phyloP scores from a whole-genome alignment of 2,888 invertebrate species.

The Eupithecia vulgata region DNA sequence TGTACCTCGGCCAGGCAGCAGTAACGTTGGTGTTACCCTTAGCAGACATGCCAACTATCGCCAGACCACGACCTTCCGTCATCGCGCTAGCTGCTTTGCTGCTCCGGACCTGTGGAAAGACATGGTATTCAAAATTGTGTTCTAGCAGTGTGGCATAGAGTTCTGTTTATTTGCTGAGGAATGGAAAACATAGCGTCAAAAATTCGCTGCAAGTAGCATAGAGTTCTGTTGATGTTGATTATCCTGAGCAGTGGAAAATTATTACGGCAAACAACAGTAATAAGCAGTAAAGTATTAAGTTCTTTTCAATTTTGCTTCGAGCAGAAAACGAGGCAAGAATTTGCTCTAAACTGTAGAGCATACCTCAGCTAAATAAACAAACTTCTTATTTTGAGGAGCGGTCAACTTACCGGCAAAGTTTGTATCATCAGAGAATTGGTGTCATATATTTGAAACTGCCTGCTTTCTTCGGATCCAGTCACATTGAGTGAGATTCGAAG shows the following conservation, averaged over 20 bases:
- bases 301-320: too few species aligned
- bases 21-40: conserved; percentile 93
- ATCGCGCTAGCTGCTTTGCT: conserved; percentile 88
- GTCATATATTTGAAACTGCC: conserved; percentile 87
- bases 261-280: too few species aligned
- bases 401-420: conserved; percentile 86
- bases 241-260: too few species aligned
- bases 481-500: conserved; percentile 72
- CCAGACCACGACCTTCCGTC: conserved; percentile 92
- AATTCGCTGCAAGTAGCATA: too few species aligned
- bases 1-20: conserved; percentile 93
- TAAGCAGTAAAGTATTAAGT: too few species aligned
- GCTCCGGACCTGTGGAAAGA: conserved; percentile 60
- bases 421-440: conserved; percentile 93
- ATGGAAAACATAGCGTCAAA: too few species aligned
- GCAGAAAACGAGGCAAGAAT: not conserved
- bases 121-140: not conserved
- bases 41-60: conserved; percentile 90
- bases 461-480: conserved; percentile 73
- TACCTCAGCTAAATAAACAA: too few species aligned
- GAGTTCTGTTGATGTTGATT: too few species aligned
- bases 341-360: not conserved
- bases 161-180: not conserved
- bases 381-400: not conserved
- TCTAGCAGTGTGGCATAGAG: not conserved